Evolutionary conservation across 2,888 invertebrate species (phyloP).

Genomic region (Matsumyia berberina): DNA sequence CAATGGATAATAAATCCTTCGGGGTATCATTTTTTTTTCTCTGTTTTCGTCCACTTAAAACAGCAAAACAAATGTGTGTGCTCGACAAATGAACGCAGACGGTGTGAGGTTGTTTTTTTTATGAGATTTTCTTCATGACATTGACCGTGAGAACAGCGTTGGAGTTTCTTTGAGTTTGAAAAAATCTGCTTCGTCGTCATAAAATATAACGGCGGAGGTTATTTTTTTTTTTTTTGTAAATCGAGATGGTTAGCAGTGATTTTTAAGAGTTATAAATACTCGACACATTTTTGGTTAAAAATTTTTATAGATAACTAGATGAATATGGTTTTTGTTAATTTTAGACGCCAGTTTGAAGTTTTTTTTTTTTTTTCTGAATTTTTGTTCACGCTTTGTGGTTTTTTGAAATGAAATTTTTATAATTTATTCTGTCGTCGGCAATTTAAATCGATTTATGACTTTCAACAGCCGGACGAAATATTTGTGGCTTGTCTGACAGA

Average conservation of each 20-base stretch:
- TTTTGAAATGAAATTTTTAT: not conserved
- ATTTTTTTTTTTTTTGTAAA: slow-evolving; percentile 18
- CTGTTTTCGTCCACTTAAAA: slow-evolving; percentile 51
- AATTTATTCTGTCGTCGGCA: slow-evolving; percentile 37
- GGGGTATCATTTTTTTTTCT: slow-evolving; percentile 28
- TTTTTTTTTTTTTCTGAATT: slow-evolving; percentile 1
- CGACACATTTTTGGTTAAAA: not conserved
- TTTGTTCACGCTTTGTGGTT: not conserved
- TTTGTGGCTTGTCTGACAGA: slow-evolving; percentile 12
- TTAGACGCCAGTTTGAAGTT: slow-evolving; percentile 4
- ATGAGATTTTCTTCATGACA: slow-evolving; percentile 47
- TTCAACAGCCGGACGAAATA: not conserved
- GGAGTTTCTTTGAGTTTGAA: slow-evolving; percentile 29
- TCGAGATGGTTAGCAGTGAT: slow-evolving; percentile 6
- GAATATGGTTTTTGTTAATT: not conserved
- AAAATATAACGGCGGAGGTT: not conserved
- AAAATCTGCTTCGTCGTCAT: slow-evolving; percentile 6
- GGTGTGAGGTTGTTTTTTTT: slow-evolving; percentile 42
- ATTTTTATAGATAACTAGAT: not conserved
- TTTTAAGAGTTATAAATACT: not conserved
- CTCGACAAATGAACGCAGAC: slow-evolving; percentile 55
- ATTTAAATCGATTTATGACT: slow-evolving; percentile 39
- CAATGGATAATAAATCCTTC: slow-evolving; percentile 70
- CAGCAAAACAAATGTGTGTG: slow-evolving; percentile 50
- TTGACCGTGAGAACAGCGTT: slow-evolving; percentile 69